These are phyloP conservation scores for Aphelenchoides bicaudatus DNA, from an alignment of 2,888 invertebrate genomes.

Conservation along the genomic window DNA sequence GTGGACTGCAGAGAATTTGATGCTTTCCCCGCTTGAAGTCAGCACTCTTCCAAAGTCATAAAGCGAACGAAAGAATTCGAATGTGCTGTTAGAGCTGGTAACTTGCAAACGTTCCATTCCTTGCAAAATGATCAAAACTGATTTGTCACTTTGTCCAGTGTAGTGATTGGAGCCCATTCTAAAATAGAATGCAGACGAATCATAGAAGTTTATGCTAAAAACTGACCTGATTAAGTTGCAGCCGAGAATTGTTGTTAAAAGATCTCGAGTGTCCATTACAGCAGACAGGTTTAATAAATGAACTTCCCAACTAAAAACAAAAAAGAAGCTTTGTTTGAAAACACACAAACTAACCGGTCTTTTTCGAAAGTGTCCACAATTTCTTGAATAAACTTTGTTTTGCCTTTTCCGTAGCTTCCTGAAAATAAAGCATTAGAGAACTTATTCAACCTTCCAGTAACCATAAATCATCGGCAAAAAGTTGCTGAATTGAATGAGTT, in stretches of 20 bases:
- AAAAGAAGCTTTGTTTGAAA: background rate
- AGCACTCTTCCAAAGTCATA: slow-evolving; percentile 26
- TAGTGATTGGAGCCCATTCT: slow-evolving; percentile 27
- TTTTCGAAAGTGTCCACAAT: slow-evolving; percentile 17
- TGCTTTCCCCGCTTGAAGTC: slow-evolving; percentile 26
- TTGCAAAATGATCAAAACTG: slow-evolving; percentile 29
- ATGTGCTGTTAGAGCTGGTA: slow-evolving; percentile 26
- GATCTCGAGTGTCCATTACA: slow-evolving; percentile 20
- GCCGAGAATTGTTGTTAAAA: slow-evolving; percentile 29
- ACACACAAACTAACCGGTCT: slow-evolving; percentile 18
- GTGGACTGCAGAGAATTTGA: slow-evolving; percentile 28
- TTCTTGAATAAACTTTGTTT: slow-evolving; percentile 27
- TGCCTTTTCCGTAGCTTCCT: slow-evolving; percentile 25
- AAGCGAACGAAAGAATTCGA: slow-evolving; percentile 31
- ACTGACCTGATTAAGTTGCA: slow-evolving; percentile 33
- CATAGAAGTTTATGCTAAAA: background rate
- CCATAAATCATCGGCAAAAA: slow-evolving; percentile 29
- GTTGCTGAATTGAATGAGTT: slow-evolving; percentile 18
- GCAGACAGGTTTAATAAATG: slow-evolving; percentile 30
- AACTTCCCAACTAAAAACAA: slow-evolving; percentile 30
- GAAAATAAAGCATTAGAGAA: too few relatives aligned
- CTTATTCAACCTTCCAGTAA: too few relatives aligned
- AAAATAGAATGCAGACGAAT: background rate
- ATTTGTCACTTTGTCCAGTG: slow-evolving; percentile 29
- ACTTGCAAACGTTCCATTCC: slow-evolving; percentile 25